Evolutionary conservation across 2,888 invertebrate genomes (phyloP), one percentile per base, ranked within the genome.

Genomic region (Drosophila incognita): DNA sequence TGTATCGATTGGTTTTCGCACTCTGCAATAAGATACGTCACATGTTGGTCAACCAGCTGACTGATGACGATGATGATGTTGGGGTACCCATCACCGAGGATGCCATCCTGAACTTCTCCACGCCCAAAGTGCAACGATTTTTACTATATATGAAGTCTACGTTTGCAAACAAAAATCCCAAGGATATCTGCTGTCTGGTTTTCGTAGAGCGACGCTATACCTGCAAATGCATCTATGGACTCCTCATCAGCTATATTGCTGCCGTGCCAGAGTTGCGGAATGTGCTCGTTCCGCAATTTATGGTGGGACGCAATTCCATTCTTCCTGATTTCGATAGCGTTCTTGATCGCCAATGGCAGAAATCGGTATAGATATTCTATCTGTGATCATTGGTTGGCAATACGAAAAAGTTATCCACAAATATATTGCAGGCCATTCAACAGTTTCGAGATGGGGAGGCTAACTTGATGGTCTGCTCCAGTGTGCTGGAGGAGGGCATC

Each of bases 401-500:
- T 4, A 8, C 24, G 1, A 24, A 21, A 24, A 46, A 1, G 46
- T 8, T 24, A 46, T 46, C 15, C 24, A 24, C 13, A 46, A 18
- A 46, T 33, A 54, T 31, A 63, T 68, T 66, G 3, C 42, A 92
- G 91, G 93, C 94, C 3, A 85, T 95, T n/a, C 88, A 93, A 24
- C 94, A 94, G 42, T 96, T 96, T 87, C 94, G 94, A 29, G 92
- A 92, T 11, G 94, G 95, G 11, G 93, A 94, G 38, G 92, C 94
- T 7, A 97, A 97, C 91, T 90, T 96, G 3, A 91, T 97, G 35
- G 93, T 96, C 2, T 95, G 96, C 1, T 96, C 98, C 0, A 96
- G 96, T 90, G 97, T 98, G 0, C 94, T 98, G 35, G 98, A 98
- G 91, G 98, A 98, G 93, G 98, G 98, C 0, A 95, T 98, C 11